phyloP scores from a whole-genome alignment of 2,797 vertebrate genomes.

The Rhodeus uyekii region DNA sequence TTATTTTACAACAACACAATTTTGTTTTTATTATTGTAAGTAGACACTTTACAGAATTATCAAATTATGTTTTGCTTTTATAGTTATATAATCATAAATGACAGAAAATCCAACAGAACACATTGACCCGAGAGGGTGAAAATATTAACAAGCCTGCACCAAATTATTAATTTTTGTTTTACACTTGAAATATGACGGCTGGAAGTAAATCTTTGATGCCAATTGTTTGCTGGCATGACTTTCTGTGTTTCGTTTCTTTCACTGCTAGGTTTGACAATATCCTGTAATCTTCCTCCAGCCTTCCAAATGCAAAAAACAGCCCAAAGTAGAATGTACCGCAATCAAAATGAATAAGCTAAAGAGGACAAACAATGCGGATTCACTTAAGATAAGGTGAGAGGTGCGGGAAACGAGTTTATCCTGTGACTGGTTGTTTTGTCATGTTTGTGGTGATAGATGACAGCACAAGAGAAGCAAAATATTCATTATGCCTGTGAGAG shows the following conservation, averaged over 20 bases:
- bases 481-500: slow-evolving; percentile 70
- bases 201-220: not conserved
- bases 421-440: slow-evolving; percentile 59
- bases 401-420: slow-evolving; percentile 61
- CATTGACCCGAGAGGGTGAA: too few relatives aligned
- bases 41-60: too few relatives aligned
- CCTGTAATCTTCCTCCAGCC: not conserved
- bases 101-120: too few relatives aligned
- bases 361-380: not conserved
- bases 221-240: not conserved
- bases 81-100: too few relatives aligned
- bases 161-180: not conserved
- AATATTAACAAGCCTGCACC: not conserved
- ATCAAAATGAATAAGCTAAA: not conserved
- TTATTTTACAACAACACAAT: not conserved
- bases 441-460: slow-evolving; percentile 59
- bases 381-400: slow-evolving; percentile 25
- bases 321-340: not conserved
- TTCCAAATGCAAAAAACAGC: not conserved
- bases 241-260: not conserved
- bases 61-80: too few relatives aligned
- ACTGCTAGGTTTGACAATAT: not conserved
- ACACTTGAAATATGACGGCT: not conserved
- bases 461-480: slow-evolving; percentile 67
- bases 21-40: too few relatives aligned